phyloP scores from a whole-genome alignment of 2,888 invertebrate species.

The Campoplex nolae region DNA sequence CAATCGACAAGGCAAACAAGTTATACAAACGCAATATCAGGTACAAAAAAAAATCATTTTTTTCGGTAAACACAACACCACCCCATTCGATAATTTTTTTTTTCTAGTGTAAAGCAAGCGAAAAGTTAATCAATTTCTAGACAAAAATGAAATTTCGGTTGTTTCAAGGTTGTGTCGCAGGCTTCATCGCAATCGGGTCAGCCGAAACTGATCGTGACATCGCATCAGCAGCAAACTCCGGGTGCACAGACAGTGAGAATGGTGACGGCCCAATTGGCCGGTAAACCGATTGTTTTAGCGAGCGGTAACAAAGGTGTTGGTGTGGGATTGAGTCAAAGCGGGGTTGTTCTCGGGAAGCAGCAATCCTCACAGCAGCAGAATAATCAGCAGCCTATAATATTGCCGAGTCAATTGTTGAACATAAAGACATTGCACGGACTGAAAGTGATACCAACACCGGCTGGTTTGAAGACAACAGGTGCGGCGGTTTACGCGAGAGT shows the following conservation, averaged over 20 bases:
- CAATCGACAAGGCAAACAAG: conserved; percentile 82
- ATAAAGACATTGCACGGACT: conserved; percentile 83
- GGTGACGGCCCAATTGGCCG: conserved; percentile 83
- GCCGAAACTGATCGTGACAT: conserved; percentile 81
- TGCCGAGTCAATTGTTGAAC: conserved; percentile 82
- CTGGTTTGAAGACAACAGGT: conserved; percentile 82
- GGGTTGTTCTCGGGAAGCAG: conserved; percentile 81
- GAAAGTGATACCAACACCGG: conserved; percentile 82
- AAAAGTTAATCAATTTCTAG: not conserved
- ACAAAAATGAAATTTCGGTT: not conserved
- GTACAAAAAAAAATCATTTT: conserved; percentile 69
- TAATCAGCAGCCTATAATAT: conserved; percentile 81
- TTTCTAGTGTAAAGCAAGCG: too few relatives aligned
- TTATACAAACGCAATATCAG: conserved; percentile 83
- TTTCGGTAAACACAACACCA: not conserved
- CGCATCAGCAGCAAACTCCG: conserved; percentile 76
- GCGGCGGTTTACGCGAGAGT: conserved; percentile 83
- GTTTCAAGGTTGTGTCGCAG: conserved; percentile 81
- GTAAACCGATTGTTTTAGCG: conserved; percentile 82
- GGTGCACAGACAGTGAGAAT: conserved; percentile 82
- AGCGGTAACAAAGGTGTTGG: conserved; percentile 82
- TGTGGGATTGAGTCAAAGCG: conserved; percentile 78
- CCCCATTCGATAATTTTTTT: too few relatives aligned
- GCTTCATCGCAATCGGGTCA: conserved; percentile 79
- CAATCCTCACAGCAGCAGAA: conserved; percentile 69